Evolutionary conservation across 2,797 vertebrate genomes (phyloP).

Genomic region (Gymnothorax reevesii): DNA sequence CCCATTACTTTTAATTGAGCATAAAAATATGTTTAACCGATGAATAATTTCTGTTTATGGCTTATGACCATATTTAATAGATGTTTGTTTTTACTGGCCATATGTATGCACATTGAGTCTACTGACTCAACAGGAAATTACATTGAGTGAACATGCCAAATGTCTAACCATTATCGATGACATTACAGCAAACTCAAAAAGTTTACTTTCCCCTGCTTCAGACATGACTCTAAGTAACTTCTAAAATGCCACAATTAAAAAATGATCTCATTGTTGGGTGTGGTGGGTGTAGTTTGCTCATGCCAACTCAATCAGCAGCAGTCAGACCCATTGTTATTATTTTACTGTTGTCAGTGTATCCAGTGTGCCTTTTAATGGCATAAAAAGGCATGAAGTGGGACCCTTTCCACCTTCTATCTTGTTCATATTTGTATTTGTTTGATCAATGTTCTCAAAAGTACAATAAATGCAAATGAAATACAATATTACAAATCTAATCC

Average conservation of each 20-base stretch:
- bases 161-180: background rate
- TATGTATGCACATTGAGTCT: background rate
- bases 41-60: background rate
- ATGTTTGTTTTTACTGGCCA: background rate
- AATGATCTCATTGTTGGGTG: too few relatives aligned
- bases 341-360: background rate
- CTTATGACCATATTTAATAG: background rate
- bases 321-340: background rate
- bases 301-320: background rate
- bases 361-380: background rate
- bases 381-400: background rate
- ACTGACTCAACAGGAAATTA: background rate
- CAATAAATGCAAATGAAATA: background rate
- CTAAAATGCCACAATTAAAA: background rate
- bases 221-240: background rate
- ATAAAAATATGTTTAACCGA: slow-evolving; percentile 4
- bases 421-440: background rate
- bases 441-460: background rate
- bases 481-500: background rate
- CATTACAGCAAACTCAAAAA: background rate
- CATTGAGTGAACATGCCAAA: background rate
- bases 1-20: background rate
- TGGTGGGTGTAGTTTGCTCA: background rate
- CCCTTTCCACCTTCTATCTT: background rate
- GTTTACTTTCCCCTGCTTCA: background rate